Conservation (phyloP, 2,888 invertebrate species). For the Oxyteleia sp. region DNA sequence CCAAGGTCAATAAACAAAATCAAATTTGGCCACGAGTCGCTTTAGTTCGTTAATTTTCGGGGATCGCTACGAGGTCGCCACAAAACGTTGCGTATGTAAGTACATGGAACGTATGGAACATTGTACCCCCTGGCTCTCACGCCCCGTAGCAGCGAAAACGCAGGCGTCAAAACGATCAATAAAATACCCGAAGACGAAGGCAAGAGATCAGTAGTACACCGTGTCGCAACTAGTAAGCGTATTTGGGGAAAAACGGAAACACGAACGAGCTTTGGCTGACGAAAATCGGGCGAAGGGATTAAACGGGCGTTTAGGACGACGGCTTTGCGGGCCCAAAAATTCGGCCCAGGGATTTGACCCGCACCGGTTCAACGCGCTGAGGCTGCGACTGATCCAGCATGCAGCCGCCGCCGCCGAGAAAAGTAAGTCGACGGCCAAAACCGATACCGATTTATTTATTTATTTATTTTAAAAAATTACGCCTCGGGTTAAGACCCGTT, state of each 20-base stretch:
- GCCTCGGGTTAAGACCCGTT: too few relatives aligned
- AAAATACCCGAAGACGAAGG: slow-evolving; percentile 84
- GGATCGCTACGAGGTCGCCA: too few relatives aligned
- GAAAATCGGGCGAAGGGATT: slow-evolving; percentile 5
- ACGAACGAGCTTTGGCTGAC: slow-evolving; percentile 41
- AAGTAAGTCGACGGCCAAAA: slow-evolving; percentile 89
- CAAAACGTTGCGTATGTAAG: too few relatives aligned
- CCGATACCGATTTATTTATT: too few relatives aligned
- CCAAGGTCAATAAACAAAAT: too few relatives aligned
- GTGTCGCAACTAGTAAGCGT: slow-evolving; percentile 83
- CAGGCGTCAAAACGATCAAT: slow-evolving; percentile 86
- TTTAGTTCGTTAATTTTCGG: too few relatives aligned
- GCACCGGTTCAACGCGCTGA: slow-evolving; percentile 79
- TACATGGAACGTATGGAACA: too few relatives aligned
- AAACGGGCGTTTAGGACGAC: slow-evolving; percentile 18
- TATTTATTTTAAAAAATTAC: too few relatives aligned
- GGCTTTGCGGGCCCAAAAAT: slow-evolving; percentile 19
- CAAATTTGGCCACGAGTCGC: too few relatives aligned
- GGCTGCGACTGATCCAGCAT: slow-evolving; percentile 88
- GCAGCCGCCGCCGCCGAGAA: slow-evolving; percentile 94
- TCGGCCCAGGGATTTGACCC: slow-evolving; percentile 18
- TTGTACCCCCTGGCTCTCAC: too few relatives aligned
- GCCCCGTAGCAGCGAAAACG: slow-evolving; percentile 76
- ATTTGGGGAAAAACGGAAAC: slow-evolving; percentile 67
- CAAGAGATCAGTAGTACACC: slow-evolving; percentile 86